These are phyloP conservation scores for Enteromius thamalakanensis DNA, from an alignment of 2,797 vertebrate species.

Conservation along the genomic window DNA sequence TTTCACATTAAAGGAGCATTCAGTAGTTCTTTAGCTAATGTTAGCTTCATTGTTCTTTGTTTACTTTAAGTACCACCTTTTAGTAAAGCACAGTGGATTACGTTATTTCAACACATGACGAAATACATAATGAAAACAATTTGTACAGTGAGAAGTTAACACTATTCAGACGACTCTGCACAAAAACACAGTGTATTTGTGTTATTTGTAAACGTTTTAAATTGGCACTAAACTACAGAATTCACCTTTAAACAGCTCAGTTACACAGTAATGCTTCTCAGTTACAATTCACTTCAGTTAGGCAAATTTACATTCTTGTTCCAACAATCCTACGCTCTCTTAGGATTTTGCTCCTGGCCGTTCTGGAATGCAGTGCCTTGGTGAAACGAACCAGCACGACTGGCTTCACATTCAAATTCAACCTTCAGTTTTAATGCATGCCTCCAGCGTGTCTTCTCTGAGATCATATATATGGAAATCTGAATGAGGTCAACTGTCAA, in stretches of 20 bases:
- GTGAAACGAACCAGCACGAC: slow-evolving; percentile 62
- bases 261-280: slow-evolving; percentile 28
- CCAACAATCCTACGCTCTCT: slow-evolving; percentile 38
- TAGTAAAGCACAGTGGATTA: background rate
- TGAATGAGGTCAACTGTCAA: slow-evolving; percentile 50
- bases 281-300: slow-evolving; percentile 14
- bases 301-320: slow-evolving; percentile 1
- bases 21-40: background rate
- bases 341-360: slow-evolving; percentile 61
- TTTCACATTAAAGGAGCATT: background rate
- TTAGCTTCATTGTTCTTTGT: background rate
- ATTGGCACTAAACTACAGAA: background rate
- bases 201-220: slow-evolving; percentile 13
- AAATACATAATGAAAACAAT: background rate
- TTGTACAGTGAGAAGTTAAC: background rate
- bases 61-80: background rate
- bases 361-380: slow-evolving; percentile 58
- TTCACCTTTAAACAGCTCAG: background rate
- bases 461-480: slow-evolving; percentile 59
- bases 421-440: slow-evolving; percentile 43
- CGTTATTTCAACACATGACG: background rate
- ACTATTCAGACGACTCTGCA: background rate
- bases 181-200: background rate
- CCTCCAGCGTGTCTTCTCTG: slow-evolving; percentile 51
- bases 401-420: slow-evolving; percentile 55